Evolutionary conservation across 2,797 vertebrate species (phyloP), one percentile per base, ranked within the genome.

Genomic region (Sebastes diploproa): DNA sequence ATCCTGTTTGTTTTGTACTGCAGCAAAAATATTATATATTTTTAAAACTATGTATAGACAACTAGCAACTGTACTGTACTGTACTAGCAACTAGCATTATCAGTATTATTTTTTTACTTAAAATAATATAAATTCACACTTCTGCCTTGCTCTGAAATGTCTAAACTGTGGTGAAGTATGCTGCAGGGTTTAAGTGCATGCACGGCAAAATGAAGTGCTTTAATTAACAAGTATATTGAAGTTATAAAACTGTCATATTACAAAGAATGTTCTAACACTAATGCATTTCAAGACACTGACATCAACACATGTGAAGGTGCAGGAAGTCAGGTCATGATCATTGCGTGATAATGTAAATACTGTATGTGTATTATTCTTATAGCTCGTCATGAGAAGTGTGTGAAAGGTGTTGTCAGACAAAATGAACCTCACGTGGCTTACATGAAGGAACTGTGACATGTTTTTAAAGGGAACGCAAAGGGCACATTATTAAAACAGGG

Each of bases 41-140:
- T 75, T 68, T 64, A 65, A 78, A 81, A 61, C 63, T 74, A 75
- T 73, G 54, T 82, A 72, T 72, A 78, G 58, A 67, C 25, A 58
- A 54, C 74, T 68, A 81, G 52, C 29, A 73, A 67, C 29, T 87
- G 78, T 87, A 46, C 42, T 46, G 42, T 46, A 46, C 42, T 46
- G 42, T 46, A 46, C 42, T 46, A 46, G 42, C 42, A 46, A 46
- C 6, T 46, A 80, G 80, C 62, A 75, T 77, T 77, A 69, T 70
- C 87, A 88, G 76, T 91, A 80, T 92, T 91, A 66, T 75, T 77
- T 75, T 34, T 85, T 82, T 74, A 87, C 54, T 70, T 81, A 38
- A 71, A 61, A 36, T 61, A 59, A 56, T 66, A 61, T 74, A 29
- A 69, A 75, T 76, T 61, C 11, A 77, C 63, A 63, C 32, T 10